Evolutionary conservation across 1,140 invertebrate species (phyloP), one percentile per base, ranked within the genome.

Genomic region (Halesus radiatus): DNA sequence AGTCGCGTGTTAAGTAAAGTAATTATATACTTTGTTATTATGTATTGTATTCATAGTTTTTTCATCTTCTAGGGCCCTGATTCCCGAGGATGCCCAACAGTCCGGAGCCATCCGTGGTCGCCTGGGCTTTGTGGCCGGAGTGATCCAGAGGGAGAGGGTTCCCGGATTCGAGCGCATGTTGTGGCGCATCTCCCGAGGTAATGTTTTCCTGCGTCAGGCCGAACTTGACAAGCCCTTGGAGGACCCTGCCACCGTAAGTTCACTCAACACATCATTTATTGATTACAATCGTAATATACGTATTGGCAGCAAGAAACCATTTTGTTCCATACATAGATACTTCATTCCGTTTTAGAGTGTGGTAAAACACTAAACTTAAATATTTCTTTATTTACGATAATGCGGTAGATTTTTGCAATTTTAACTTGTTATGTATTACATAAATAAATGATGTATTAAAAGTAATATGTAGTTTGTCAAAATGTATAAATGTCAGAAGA

Each of bases 151-250:
- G 6, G 98, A 99, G 87, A 92, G 97, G 75, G 93, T 99, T 62
- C 96, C 97, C 16, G 95, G 94, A 16, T 99, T 99, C 90, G 98
- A 99, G 87, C 92, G 98, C 74, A 98, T 99, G 95, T 86, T 99
- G 80, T 99, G 98, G 98, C 92, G 98, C 84, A 98, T 98, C 26
- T 99, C 97, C 56, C 92, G 98, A 84, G 98, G 95, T 64, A 96
- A 96, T 86, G 94, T 96, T 20, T 99, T 99, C 87, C 88, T 99
- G 8, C 92, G 96, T 64, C 95, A 97, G 84, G 94, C 96, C n/a
- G 96, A 97, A 84, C 92, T 98, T 64, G 95, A 96, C 64, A 92
- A 94, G 68, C 93, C 96, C 0, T 86, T 99, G 1, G 97, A 98
- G 87, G 98, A 99, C 90, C 96, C 97, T 5, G 91, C 93, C 18